Evolutionary conservation across 2,888 invertebrate species (phyloP), one percentile per base, ranked within the genome.

Genomic region (Oasisia sp.): DNA sequence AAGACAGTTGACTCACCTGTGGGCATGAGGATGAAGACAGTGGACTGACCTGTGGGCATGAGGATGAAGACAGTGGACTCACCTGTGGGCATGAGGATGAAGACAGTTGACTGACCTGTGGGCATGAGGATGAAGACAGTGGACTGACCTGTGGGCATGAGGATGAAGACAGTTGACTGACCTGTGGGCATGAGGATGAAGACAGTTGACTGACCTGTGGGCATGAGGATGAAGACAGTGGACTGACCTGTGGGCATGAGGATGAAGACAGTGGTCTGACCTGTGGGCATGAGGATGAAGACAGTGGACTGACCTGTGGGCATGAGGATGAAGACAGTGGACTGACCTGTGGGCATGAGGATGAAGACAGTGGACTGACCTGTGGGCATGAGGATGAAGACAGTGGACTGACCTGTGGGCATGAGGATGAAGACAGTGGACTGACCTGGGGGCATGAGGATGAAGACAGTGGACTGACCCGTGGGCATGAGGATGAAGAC

Each of bases 71-170:
- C n/a, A n/a, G n/a, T n/a, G n/a, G n/a, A n/a, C 92, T 91, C 92
- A 96, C 97, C 99, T 19, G 99, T 99, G 0, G 99, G 99, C 99
- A 99, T 99, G 8, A 99, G 97, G 2, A 99, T 98, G 96, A 99
- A 99, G 95, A n/a, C n/a, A n/a, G n/a, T n/a, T n/a, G n/a, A n/a
- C 92, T 91, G 92, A 96, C 97, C 99, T 19, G 99, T 99, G 0
- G 99, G 99, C 99, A 99, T 99, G 8, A 99, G 97, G 2, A 99
- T 98, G 96, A 99, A 99, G 95, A n/a, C n/a, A n/a, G n/a, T n/a
- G n/a, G n/a, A n/a, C 92, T 91, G 92, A 96, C 97, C 99, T 19
- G 99, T 99, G 0, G 99, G 99, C 99, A 99, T 99, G 8, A 99
- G 97, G 2, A 99, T 98, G 96, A 99, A 99, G 95, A n/a, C n/a